These are phyloP conservation scores for Ophion obscuratus DNA, from an alignment of 2,888 invertebrate species.

Conservation along the genomic window DNA sequence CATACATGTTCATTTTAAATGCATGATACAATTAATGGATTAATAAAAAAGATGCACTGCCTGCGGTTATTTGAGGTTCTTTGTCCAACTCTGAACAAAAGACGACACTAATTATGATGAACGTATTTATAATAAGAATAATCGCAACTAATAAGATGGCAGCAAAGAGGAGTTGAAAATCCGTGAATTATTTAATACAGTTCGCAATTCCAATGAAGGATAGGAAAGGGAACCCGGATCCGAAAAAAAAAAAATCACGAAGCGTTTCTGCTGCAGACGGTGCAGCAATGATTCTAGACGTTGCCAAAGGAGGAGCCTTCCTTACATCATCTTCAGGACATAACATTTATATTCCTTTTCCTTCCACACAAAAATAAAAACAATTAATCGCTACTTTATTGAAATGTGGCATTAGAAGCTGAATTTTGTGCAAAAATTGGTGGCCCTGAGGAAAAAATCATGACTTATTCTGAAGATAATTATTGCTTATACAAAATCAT, in stretches of 20 bases:
- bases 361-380: no score
- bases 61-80: conserved; percentile 68
- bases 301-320: no score
- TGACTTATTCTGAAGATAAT: not conserved
- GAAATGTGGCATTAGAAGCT: no score
- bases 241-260: not conserved
- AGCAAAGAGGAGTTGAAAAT: not conserved
- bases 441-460: not conserved
- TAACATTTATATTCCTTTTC: no score
- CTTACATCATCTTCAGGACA: no score
- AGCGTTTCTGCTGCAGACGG: conserved; percentile 67
- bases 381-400: no score
- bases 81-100: conserved; percentile 5
- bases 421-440: no score
- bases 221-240: not conserved
- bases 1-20: conserved; percentile 77
- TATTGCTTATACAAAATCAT: not conserved
- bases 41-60: conserved; percentile 64
- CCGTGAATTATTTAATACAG: conserved; percentile 35
- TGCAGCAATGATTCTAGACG: no score
- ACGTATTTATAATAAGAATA: conserved; percentile 9
- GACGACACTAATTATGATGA: not conserved
- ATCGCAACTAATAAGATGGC: not conserved
- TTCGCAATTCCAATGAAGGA: conserved; percentile 12
- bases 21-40: conserved; percentile 80